These are phyloP conservation scores for Pipistrellus pipistrellus DNA, from an alignment of 2,797 vertebrate species.

Conservation along the genomic window DNA sequence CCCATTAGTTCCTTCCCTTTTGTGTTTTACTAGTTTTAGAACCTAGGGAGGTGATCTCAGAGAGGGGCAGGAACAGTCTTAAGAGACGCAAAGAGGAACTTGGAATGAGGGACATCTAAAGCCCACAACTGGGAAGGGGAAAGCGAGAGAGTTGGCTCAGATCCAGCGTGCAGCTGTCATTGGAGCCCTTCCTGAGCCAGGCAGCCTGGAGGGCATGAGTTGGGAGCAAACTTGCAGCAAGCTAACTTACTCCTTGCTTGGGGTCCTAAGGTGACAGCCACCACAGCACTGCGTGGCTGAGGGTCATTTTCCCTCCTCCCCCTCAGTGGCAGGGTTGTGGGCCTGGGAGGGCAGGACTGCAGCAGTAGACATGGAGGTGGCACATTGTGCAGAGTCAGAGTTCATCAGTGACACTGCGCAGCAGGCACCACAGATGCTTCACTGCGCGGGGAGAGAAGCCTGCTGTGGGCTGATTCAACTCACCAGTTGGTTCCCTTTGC, in stretches of 20 bases:
- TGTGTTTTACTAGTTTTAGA: background rate
- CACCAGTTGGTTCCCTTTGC: background rate
- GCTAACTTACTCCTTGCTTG: background rate
- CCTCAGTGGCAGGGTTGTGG: background rate
- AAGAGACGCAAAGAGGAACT: background rate
- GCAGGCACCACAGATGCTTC: background rate
- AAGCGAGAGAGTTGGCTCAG: background rate
- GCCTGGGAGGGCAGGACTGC: background rate
- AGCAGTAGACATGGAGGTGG: background rate
- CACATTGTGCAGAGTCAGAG: background rate
- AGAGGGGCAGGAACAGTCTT: background rate
- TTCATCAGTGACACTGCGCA: background rate
- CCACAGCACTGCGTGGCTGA: background rate
- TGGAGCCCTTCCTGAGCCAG: background rate
- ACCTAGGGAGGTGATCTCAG: background rate
- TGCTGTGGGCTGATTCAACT: background rate
- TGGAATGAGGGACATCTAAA: background rate
- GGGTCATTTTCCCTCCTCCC: background rate
- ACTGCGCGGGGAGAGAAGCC: background rate
- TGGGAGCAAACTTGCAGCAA: background rate
- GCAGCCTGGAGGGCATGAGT: background rate
- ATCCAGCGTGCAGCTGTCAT: accelerated
- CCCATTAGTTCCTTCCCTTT: background rate
- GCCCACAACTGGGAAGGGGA: background rate
- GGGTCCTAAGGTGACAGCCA: background rate